Conservation (phyloP, 2,888 invertebrate species). For the Macrosoma leucophasiata region DNA sequence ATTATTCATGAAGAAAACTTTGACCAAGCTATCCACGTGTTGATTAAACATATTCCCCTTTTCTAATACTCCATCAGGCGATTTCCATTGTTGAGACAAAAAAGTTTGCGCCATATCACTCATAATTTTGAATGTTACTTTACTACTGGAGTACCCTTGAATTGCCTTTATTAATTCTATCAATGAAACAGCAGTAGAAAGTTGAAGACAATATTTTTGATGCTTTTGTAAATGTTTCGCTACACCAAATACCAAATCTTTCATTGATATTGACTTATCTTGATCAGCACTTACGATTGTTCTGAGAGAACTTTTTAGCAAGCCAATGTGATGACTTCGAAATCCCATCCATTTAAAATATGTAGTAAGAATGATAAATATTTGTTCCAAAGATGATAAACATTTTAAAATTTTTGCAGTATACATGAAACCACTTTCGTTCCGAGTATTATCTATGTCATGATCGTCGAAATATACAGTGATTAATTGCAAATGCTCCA, state of each 20-base stretch:
- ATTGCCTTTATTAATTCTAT: conserved; percentile 71
- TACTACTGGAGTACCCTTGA: conserved; percentile 55
- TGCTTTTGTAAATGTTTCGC: conserved; percentile 58
- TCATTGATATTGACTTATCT: conserved; percentile 42
- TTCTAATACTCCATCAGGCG: conserved; percentile 76
- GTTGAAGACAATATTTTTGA: conserved; percentile 67
- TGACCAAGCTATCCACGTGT: conserved; percentile 78
- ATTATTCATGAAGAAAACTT: conserved; percentile 77
- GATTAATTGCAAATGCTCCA: conserved; percentile 44
- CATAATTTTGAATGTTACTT: conserved; percentile 56
- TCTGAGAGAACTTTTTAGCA: conserved; percentile 55
- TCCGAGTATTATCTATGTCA: conserved; percentile 31
- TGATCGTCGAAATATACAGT: conserved; percentile 42
- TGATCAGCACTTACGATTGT: conserved; percentile 44
- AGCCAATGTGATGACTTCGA: conserved; percentile 52
- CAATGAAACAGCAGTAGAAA: conserved; percentile 72
- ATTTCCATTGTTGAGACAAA: conserved; percentile 81
- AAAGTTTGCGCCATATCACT: conserved; percentile 60
- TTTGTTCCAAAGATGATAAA: conserved; percentile 68
- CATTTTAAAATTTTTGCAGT: conserved; percentile 40
- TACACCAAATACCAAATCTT: conserved; percentile 50
- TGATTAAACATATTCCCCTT: conserved; percentile 80
- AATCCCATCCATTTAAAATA: conserved; percentile 81
- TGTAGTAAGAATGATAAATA: conserved; percentile 72
- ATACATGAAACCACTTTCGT: conserved; percentile 36